phyloP scores from a whole-genome alignment of 2,888 invertebrate genomes.

The Desoria tigrina region DNA sequence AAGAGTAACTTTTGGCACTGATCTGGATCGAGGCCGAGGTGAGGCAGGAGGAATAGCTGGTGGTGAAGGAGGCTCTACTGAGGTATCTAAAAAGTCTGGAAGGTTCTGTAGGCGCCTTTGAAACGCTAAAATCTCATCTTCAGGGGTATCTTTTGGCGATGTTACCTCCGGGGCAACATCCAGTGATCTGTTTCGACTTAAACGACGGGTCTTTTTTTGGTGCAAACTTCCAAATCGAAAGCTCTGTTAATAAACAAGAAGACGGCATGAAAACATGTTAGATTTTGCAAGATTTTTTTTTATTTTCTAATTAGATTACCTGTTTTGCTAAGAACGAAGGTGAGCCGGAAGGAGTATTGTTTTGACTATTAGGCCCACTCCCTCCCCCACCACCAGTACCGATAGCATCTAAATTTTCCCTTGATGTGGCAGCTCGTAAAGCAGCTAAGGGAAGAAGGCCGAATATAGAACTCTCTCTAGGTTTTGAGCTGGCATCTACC shows the following conservation, averaged over 20 bases:
- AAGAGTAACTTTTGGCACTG: constrained; percentile 59
- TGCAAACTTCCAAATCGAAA: constrained; percentile 53
- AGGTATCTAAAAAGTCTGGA: constrained; percentile 58
- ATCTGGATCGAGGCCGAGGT: constrained; percentile 59
- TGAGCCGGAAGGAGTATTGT: constrained; percentile 49
- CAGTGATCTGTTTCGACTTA: constrained; percentile 51
- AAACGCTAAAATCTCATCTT: constrained; percentile 62
- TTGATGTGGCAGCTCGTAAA: constrained; percentile 55
- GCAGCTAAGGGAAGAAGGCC: constrained; percentile 52
- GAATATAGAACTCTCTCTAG: constrained; percentile 52
- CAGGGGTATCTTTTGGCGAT: constrained; percentile 56
- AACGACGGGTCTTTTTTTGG: constrained; percentile 47
- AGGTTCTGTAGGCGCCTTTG: constrained; percentile 64
- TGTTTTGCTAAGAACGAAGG: constrained; percentile 52
- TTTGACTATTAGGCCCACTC: constrained; percentile 52
- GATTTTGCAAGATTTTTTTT: too few species aligned
- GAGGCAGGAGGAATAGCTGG: constrained; percentile 53
- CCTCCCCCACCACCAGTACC: constrained; percentile 32
- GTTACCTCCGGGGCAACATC: constrained; percentile 53
- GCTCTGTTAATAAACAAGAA: constrained; percentile 34
- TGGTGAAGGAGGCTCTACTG: constrained; percentile 56
- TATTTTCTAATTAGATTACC: constrained; percentile 25
- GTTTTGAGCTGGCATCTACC: constrained; percentile 36
- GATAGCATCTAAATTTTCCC: constrained; percentile 54
- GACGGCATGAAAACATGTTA: too few species aligned